Percentiles rank a stretch among this genome's conserved stretches.
Conservation (phyloP, 2,113 vertebrate species). For the Passer domesticus region DNA sequence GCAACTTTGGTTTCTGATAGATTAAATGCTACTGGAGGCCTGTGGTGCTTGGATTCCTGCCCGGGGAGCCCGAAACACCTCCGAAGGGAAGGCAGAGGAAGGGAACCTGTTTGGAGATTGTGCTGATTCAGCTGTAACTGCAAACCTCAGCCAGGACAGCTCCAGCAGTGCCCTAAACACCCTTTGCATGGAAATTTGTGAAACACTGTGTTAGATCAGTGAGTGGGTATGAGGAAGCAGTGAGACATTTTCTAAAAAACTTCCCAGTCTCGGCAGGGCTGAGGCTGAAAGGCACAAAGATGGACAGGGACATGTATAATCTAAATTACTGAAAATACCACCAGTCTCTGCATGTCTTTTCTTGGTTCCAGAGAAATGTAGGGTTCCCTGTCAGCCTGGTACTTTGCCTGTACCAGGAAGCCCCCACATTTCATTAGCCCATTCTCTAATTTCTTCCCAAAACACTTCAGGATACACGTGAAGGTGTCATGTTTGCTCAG, state of each 20-base stretch:
- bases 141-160: neutral
- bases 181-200: neutral
- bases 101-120: neutral
- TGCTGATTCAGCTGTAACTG: neutral
- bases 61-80: neutral
- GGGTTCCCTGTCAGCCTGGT: neutral
- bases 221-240: neutral
- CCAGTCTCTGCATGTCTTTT: neutral
- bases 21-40: neutral
- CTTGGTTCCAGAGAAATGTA: neutral
- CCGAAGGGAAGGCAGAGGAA: neutral
- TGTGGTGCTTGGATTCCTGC: neutral
- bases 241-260: neutral
- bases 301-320: neutral
- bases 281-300: neutral
- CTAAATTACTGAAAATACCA: neutral
- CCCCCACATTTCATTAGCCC: neutral
- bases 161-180: neutral
- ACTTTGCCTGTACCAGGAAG: neutral
- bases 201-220: neutral
- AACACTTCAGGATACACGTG: neutral
- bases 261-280: neutral
- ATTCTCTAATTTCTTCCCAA: conserved; percentile 16
- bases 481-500: neutral
- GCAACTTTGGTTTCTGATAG: conserved; percentile 21